These are phyloP conservation scores for Ectemnius lituratus DNA, from an alignment of 2,888 invertebrate genomes.

Conservation along the genomic window DNA sequence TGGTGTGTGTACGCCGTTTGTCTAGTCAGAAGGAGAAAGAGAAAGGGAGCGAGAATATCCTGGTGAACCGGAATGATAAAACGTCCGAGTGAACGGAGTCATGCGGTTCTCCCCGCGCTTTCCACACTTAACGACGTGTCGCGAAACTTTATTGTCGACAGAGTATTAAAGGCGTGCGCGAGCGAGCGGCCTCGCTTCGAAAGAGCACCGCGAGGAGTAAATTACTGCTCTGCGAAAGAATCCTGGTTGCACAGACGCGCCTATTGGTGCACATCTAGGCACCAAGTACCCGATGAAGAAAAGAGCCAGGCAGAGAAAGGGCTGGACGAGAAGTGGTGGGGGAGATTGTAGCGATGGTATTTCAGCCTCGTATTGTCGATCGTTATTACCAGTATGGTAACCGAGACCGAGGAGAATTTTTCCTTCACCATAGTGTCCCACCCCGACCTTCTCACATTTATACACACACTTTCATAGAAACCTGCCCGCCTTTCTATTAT, in stretches of 20 bases:
- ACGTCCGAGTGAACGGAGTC: constrained; percentile 13
- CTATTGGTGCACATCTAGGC: too few species aligned
- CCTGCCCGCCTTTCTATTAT: too few species aligned
- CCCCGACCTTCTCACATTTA: too few species aligned
- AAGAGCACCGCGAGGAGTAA: background rate
- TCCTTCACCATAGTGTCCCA: background rate
- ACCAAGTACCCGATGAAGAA: too few species aligned
- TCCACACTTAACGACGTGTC: constrained; percentile 33
- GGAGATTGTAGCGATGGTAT: background rate
- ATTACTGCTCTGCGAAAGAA: too few species aligned
- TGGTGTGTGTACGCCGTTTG: background rate
- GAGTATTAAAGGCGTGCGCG: constrained; percentile 16
- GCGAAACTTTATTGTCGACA: constrained; percentile 29
- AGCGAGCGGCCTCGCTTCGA: background rate
- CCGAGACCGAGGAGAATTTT: background rate
- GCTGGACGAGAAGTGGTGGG: too few species aligned
- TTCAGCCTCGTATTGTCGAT: constrained; percentile 5
- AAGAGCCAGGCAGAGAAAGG: too few species aligned
- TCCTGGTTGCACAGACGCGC: too few species aligned
- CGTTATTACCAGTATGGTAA: constrained; percentile 3
- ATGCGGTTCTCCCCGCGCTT: constrained; percentile 12
- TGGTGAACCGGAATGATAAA: constrained; percentile 27
- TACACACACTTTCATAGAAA: too few species aligned
- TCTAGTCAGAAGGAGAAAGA: background rate
- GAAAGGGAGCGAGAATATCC: background rate